Conservation (phyloP, 2,888 invertebrate genomes). For the Orchesellides sinensis region DNA sequence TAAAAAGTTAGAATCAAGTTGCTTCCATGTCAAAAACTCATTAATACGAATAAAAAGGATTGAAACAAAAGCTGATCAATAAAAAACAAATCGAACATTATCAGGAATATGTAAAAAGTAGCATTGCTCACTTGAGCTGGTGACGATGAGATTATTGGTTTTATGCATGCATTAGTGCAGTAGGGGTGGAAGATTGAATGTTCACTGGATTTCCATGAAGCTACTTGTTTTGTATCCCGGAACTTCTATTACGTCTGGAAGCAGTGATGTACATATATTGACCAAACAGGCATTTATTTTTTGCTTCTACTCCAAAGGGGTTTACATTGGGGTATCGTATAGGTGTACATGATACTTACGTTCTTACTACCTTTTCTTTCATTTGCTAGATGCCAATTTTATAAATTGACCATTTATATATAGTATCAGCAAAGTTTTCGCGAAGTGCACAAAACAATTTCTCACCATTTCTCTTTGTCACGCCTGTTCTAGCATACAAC, state of each 20-base stretch:
- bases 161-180: too few relatives aligned
- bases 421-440: constrained; percentile 5
- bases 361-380: background rate
- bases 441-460: constrained; percentile 19
- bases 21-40: constrained; percentile 41
- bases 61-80: constrained; percentile 42
- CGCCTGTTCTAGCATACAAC: background rate
- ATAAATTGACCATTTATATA: constrained; percentile 11
- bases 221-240: background rate
- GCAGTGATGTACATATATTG: constrained; percentile 24
- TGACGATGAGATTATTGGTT: background rate
- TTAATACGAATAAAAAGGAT: constrained; percentile 22
- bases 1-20: background rate
- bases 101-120: too few relatives aligned
- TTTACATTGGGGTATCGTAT: too few relatives aligned
- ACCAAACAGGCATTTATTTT: constrained; percentile 40
- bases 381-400: background rate
- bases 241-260: background rate
- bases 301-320: background rate
- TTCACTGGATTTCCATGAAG: background rate
- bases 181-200: too few relatives aligned
- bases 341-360: background rate
- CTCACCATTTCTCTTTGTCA: constrained; percentile 54
- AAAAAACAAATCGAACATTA: constrained; percentile 42
- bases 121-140: too few relatives aligned